Conservation (phyloP, 2,888 invertebrate species). For the Antheraea assamensis region DNA sequence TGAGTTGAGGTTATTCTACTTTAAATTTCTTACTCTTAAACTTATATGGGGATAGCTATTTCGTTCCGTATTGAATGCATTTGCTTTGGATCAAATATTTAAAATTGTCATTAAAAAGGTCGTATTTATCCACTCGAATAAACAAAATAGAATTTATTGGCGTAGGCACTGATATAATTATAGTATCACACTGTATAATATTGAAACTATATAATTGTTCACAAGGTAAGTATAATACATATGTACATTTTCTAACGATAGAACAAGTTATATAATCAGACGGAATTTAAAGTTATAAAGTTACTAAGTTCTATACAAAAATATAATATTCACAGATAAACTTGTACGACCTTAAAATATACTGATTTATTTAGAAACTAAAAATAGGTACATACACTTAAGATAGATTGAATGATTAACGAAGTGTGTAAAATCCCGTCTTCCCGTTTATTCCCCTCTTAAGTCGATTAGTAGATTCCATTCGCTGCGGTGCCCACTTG, state of each 20-base stretch:
- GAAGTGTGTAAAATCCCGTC: constrained; percentile 3
- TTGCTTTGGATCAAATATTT: too few species aligned
- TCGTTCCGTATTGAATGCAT: too few species aligned
- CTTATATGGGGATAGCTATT: too few species aligned
- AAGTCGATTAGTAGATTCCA: constrained; percentile 4
- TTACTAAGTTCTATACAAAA: neutral
- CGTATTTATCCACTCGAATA: too few species aligned
- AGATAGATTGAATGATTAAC: constrained; percentile 4
- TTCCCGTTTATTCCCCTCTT: constrained; percentile 5
- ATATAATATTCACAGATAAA: neutral
- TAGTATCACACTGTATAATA: too few species aligned
- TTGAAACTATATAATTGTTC: neutral
- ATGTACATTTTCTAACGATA: neutral
- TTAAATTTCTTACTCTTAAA: too few species aligned
- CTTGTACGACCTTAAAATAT: neutral
- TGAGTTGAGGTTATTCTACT: too few species aligned
- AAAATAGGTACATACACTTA: neutral
- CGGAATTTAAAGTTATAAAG: neutral
- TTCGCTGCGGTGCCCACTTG: neutral
- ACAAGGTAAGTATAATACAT: neutral
- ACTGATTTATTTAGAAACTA: neutral
- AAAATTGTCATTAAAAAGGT: too few species aligned
- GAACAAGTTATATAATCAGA: neutral
- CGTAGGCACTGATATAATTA: too few species aligned
- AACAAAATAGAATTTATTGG: too few species aligned